These are phyloP conservation scores for Palythoa grandiflora DNA, from an alignment of 92 coral and sea anemone species.

Conservation along the genomic window DNA sequence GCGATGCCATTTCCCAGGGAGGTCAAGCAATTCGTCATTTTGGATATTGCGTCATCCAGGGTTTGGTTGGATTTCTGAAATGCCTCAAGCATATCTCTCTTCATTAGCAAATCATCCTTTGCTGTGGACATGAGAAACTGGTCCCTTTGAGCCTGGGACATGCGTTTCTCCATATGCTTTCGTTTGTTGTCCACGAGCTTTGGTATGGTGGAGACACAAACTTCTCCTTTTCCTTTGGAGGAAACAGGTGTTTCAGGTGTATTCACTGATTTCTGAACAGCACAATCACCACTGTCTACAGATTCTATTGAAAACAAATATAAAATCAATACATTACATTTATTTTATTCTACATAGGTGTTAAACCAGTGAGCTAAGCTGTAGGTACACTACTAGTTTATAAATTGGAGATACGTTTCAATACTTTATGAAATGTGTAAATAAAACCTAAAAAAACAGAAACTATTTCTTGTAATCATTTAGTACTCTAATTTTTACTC, in stretches of 20 bases:
- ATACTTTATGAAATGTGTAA: slow-evolving; percentile 6
- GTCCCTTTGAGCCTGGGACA: slow-evolving; percentile 65
- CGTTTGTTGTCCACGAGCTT: slow-evolving; percentile 68
- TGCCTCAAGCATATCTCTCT: slow-evolving; percentile 54
- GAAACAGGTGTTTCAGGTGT: slow-evolving; percentile 23
- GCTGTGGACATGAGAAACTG: slow-evolving; percentile 60
- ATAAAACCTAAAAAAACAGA: neutral
- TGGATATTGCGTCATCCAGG: slow-evolving; percentile 50
- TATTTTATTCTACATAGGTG: slow-evolving; percentile 4
- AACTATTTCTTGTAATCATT: neutral
- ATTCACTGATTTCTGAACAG: slow-evolving; percentile 18
- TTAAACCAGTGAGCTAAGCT: neutral
- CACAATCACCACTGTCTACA: slow-evolving; percentile 7
- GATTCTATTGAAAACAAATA: neutral
- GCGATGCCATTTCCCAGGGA: slow-evolving; percentile 47
- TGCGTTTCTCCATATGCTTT: slow-evolving; percentile 56
- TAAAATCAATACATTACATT: neutral
- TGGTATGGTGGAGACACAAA: slow-evolving; percentile 51
- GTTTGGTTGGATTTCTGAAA: slow-evolving; percentile 55
- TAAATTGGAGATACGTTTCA: neutral
- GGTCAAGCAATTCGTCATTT: slow-evolving; percentile 47
- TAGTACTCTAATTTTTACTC: slow-evolving; percentile 2
- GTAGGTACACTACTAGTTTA: slow-evolving; percentile 15
- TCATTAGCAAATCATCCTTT: slow-evolving; percentile 65
- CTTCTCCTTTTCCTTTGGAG: slow-evolving; percentile 45